phyloP scores from a whole-genome alignment of 2,797 vertebrate species.

The Phoxinus dragarum region DNA sequence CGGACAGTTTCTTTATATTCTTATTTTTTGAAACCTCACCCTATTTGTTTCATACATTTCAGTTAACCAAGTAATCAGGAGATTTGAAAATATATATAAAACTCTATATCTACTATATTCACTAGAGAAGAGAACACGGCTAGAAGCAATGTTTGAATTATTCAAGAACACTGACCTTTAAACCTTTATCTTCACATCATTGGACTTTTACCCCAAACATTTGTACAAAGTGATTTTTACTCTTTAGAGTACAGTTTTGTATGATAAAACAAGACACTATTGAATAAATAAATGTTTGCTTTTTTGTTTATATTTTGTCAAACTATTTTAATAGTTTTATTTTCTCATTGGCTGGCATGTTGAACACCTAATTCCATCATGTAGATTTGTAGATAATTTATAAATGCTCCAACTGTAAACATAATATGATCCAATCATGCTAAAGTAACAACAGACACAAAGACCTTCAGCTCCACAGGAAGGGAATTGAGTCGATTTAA shows the following conservation, averaged over 20 bases:
- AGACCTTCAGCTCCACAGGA: background rate
- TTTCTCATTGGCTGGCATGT: background rate
- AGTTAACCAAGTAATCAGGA: constrained; percentile 2
- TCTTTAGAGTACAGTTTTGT: background rate
- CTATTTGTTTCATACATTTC: background rate
- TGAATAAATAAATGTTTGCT: constrained; percentile 33
- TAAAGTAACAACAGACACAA: constrained; percentile 29
- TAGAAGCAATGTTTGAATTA: constrained; percentile 11
- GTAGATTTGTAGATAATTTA: constrained; percentile 4
- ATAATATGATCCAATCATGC: background rate
- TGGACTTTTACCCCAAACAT: constrained; percentile 10
- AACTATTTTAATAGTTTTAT: background rate
- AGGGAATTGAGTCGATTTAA: constrained; percentile 4
- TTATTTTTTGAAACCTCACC: background rate
- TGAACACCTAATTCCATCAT: background rate
- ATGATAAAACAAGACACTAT: constrained; percentile 24
- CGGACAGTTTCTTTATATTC: background rate
- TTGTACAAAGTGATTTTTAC: constrained; percentile 26
- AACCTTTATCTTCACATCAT: background rate
- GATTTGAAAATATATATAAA: background rate
- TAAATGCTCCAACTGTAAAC: constrained; percentile 9
- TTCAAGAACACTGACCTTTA: constrained; percentile 19
- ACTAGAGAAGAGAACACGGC: background rate
- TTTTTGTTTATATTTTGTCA: background rate
- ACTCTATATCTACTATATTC: background rate